These are phyloP conservation scores for Notarius lentiginosus DNA, from an alignment of 2,113 vertebrate genomes.

Conservation along the genomic window DNA sequence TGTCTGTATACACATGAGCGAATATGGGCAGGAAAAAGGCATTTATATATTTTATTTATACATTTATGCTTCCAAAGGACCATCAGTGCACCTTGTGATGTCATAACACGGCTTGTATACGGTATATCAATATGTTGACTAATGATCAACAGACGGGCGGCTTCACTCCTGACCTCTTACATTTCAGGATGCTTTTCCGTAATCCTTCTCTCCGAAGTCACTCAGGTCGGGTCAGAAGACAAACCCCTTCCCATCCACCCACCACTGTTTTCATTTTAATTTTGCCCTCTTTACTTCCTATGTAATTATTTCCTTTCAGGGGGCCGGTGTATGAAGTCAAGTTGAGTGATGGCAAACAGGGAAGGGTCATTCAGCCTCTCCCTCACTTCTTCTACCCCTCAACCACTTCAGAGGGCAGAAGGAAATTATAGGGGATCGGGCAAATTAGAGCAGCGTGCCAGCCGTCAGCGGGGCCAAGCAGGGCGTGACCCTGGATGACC, in stretches of 20 bases:
- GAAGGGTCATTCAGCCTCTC: conserved; percentile 68
- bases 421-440: conserved; percentile 79
- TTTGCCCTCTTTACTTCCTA: conserved; percentile 74
- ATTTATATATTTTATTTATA: not conserved
- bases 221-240: conserved; percentile 73
- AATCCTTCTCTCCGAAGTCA: conserved; percentile 33
- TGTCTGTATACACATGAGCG: no score
- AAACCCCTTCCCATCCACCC: conserved; percentile 44
- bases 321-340: conserved; percentile 73
- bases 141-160: conserved; percentile 26
- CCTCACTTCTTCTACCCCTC: conserved; percentile 43
- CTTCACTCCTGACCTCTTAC: conserved; percentile 44
- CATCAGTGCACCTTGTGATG: conserved; percentile 16
- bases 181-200: conserved; percentile 33
- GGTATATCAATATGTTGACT: conserved; percentile 5
- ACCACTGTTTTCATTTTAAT: conserved; percentile 54
- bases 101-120: conserved; percentile 8
- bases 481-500: conserved; percentile 20
- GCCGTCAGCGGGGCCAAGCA: conserved; percentile 49
- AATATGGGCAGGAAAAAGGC: not conserved
- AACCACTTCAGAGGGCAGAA: conserved; percentile 73
- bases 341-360: conserved; percentile 77
- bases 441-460: conserved; percentile 74
- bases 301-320: conserved; percentile 86
- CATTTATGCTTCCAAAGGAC: not conserved